These are phyloP conservation scores for Fulica atra DNA, from an alignment of 2,113 vertebrate species.

Conservation along the genomic window DNA sequence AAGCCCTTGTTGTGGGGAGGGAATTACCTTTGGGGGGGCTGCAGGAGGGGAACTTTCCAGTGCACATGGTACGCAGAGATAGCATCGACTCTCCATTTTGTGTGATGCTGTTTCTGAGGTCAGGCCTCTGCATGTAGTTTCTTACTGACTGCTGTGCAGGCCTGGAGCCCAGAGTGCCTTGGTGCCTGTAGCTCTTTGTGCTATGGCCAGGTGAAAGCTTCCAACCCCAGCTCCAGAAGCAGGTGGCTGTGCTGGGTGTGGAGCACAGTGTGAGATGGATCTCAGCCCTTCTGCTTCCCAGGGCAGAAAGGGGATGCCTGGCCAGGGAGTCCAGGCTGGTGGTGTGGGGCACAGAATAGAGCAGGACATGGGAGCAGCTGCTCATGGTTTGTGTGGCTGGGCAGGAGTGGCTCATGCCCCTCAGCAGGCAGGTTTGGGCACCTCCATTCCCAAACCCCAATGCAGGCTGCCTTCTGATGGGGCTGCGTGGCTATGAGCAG, in stretches of 20 bases:
- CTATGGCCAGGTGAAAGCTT: neutral
- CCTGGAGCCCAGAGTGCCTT: neutral
- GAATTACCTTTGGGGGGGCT: neutral
- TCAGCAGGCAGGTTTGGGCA: neutral
- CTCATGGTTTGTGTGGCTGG: neutral
- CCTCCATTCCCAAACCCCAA: fast-evolving
- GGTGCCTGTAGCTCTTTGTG: neutral
- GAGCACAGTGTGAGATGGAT: neutral
- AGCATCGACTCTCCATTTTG: neutral
- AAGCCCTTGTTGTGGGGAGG: neutral
- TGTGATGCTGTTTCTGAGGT: neutral
- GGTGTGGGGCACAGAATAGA: neutral
- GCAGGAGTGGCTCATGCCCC: neutral
- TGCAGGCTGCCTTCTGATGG: neutral
- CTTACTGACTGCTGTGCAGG: neutral
- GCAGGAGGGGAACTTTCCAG: neutral
- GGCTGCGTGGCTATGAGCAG: neutral
- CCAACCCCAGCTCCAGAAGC: neutral
- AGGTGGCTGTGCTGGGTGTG: fast-evolving
- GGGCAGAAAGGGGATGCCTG: neutral
- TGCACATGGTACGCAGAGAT: fast-evolving
- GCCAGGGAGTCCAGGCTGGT: neutral
- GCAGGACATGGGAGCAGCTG: neutral
- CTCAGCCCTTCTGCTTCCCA: fast-evolving
- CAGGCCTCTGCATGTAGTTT: fast-evolving